Evolutionary conservation across 2,113 vertebrate genomes (phyloP), one percentile per base, ranked within the genome.

Genomic region (Phasianus colchicus): DNA sequence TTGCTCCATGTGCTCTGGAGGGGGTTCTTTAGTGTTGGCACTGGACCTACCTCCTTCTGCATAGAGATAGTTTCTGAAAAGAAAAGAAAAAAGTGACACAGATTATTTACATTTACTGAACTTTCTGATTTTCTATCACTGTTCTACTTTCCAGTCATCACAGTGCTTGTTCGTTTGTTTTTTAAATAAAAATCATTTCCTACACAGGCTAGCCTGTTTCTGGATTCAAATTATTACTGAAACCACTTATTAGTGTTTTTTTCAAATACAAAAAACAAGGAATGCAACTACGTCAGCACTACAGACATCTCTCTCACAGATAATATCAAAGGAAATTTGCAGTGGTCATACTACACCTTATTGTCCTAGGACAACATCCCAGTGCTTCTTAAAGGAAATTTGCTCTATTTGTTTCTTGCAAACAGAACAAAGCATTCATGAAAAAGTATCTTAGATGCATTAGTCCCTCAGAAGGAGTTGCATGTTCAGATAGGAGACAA

Each of bases 11-110:
- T 91, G 30, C 13, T 92, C 76, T 38, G 86, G 18, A 88, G 50
- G 11, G 78, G 47, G 42, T 87, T 83, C 24, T 97, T 97, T 80
- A 92, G 40, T 30, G 86, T 90, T 32, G 90, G 50, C 3, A 74
- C 58, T 4, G 71, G 54, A 50, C 78, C 61, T 43, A 84, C 40
- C 13, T 83, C 70, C 50, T 95, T 92, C 5, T 61, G 57, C 20
- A 78, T 60, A 55, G 86, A 84, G 4, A 42, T 32, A 1, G 54
- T 87, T 77, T 89, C 97, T 94, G 97, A 90, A 88, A 98, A 98
- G 45, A 69, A 22, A 69, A 65, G 71, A n/a, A 74, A 75, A 63
- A 89, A 38, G 10, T 36, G 12, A 24, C 7, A 40, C 3, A 30
- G 11, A 20, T 9, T 63, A 54, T 52, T 88, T 40, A 54, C 64